Evolutionary conservation across 2,797 vertebrate species (phyloP).

Genomic region (Apogon talboti): DNA sequence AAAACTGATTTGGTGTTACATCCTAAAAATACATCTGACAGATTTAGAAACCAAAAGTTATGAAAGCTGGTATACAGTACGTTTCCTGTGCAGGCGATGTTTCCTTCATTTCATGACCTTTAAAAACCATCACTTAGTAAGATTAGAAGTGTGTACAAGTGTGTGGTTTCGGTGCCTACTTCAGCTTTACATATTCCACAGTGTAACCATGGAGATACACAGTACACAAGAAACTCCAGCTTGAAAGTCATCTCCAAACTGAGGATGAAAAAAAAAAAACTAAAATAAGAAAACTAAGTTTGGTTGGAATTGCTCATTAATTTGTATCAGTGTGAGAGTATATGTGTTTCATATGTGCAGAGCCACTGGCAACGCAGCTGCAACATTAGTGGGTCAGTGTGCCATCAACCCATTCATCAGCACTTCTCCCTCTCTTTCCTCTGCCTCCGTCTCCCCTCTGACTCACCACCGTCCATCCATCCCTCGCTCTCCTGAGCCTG

Average conservation of each 20-base stretch:
- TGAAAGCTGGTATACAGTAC: conserved; percentile 30
- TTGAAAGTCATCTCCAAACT: background rate
- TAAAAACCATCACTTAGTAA: conserved; percentile 8
- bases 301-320: conserved; percentile 27
- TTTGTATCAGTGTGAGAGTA: conserved; percentile 43
- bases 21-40: conserved; percentile 39
- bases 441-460: conserved; percentile 60
- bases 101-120: conserved; percentile 52
- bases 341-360: conserved; percentile 56
- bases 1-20: conserved; percentile 2
- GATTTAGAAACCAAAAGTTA: conserved; percentile 36
- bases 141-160: conserved; percentile 33
- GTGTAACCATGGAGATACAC: conserved; percentile 13
- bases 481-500: conserved; percentile 14
- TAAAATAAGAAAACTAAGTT: background rate
- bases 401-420: conserved; percentile 82
- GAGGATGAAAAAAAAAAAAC: background rate
- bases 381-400: conserved; percentile 86
- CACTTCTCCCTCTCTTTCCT: conserved; percentile 65
- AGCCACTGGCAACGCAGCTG: conserved; percentile 78
- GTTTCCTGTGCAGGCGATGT: conserved; percentile 43
- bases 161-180: conserved; percentile 5
- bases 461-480: conserved; percentile 65
- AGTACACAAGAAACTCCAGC: background rate
- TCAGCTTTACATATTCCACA: background rate